phyloP scores from a whole-genome alignment of 2,113 vertebrate genomes.

The Myiozetetes cayanensis region DNA sequence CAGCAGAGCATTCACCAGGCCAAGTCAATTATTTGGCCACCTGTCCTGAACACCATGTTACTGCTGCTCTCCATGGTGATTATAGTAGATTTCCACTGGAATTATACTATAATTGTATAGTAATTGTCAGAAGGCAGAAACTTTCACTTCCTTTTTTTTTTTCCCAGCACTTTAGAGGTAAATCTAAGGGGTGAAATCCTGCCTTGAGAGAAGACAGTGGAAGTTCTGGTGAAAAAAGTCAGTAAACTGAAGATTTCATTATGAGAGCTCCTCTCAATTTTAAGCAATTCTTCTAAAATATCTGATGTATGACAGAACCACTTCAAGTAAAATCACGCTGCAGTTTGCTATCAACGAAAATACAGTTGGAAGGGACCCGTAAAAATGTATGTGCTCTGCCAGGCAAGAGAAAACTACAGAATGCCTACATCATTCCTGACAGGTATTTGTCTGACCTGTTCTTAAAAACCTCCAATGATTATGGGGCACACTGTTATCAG shows the following conservation, averaged over 20 bases:
- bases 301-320: not conserved
- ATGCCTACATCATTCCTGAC: not conserved
- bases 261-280: not conserved
- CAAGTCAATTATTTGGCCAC: conserved; percentile 16
- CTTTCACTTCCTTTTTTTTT: not conserved
- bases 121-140: not conserved
- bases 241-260: not conserved
- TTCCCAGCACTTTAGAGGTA: not conserved
- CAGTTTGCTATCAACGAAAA: not conserved
- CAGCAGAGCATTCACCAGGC: not conserved
- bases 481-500: not conserved
- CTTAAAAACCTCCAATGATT: not conserved
- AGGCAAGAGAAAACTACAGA: not conserved
- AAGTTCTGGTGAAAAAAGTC: not conserved
- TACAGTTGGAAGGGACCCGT: not conserved
- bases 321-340: not conserved
- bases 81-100: not conserved
- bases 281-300: not conserved
- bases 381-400: not conserved
- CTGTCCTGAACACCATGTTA: not conserved
- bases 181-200: not conserved
- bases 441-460: not conserved
- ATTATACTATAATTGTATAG: not conserved
- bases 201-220: not conserved
- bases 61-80: not conserved